A percentile compares a stretch with the other conserved stretches of the same genome.
Evolutionary conservation across 1,140 invertebrate genomes (phyloP).

Genomic region (Listronotus oregonensis): DNA sequence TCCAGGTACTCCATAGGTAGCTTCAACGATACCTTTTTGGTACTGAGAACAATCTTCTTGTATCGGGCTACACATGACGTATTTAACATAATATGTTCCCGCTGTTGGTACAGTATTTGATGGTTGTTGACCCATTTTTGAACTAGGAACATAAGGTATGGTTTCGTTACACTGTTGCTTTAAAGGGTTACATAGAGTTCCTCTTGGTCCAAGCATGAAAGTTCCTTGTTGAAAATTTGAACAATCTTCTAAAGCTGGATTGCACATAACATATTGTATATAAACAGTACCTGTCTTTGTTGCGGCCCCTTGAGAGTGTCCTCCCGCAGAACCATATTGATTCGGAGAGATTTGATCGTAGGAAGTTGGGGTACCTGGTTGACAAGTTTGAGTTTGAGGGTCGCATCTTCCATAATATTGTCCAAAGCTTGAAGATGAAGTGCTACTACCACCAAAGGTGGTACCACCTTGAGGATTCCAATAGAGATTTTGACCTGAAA

Average conservation of each 20-base stretch:
- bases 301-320: no score
- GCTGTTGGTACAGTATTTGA: background rate
- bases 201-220: conserved; percentile 22
- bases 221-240: conserved; percentile 23
- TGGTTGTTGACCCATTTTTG: background rate
- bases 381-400: conserved; percentile 14
- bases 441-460: no score
- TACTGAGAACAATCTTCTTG: conserved; percentile 20
- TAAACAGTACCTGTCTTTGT: conserved; percentile 9
- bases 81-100: conserved; percentile 27
- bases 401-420: conserved; percentile 11
- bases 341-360: no score
- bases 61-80: conserved; percentile 13
- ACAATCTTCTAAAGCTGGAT: conserved; percentile 30
- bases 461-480: background rate
- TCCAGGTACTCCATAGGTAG: conserved; percentile 17
- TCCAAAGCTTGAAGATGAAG: background rate
- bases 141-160: conserved; percentile 7
- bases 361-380: background rate
- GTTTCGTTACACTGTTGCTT: conserved; percentile 20
- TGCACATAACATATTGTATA: conserved; percentile 32
- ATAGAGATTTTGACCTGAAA: conserved; percentile 22
- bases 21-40: conserved; percentile 17
- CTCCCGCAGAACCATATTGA: no score
- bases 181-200: conserved; percentile 21